A percentile compares a stretch with the other conserved stretches of the same genome.
Evolutionary conservation across 2,113 vertebrate genomes (phyloP).

Genomic region (Spea bombifrons): DNA sequence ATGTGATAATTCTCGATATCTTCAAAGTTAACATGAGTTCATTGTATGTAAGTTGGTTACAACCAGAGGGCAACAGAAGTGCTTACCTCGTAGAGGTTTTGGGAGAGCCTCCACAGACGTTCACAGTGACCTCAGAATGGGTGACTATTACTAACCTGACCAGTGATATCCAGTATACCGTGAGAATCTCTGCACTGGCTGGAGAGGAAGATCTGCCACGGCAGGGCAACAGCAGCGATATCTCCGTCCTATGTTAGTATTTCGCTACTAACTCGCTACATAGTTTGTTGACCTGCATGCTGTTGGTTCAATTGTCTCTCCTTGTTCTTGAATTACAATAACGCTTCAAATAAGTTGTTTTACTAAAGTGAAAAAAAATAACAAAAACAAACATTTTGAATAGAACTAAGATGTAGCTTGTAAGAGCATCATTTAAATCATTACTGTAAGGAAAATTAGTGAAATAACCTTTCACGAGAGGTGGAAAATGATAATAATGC

Average conservation of each 20-base stretch:
- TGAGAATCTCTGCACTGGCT: constrained; percentile 9
- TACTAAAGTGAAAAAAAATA: too few relatives aligned
- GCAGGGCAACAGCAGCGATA: background rate
- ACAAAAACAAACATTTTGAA: background rate
- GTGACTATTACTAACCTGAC: constrained; percentile 10
- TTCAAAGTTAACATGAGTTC: background rate
- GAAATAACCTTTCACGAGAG: too few relatives aligned
- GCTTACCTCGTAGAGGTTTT: background rate
- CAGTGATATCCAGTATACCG: constrained; percentile 3
- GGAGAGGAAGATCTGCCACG: background rate
- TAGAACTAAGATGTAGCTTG: background rate
- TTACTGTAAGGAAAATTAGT: too few relatives aligned
- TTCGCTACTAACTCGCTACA: background rate
- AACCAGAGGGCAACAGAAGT: background rate
- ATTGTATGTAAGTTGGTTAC: background rate
- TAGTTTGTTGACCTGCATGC: background rate
- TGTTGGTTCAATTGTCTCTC: background rate
- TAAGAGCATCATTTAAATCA: too few relatives aligned
- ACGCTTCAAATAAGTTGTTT: too few relatives aligned
- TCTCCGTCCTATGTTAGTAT: constrained; percentile 23
- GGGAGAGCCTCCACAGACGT: background rate
- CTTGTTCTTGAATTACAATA: too few relatives aligned
- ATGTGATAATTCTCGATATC: background rate
- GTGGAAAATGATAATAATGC: too few relatives aligned
- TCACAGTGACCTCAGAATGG: background rate